Conservation (phyloP, 2,797 vertebrate species). For the Rhabdophis nuchalis region DNA sequence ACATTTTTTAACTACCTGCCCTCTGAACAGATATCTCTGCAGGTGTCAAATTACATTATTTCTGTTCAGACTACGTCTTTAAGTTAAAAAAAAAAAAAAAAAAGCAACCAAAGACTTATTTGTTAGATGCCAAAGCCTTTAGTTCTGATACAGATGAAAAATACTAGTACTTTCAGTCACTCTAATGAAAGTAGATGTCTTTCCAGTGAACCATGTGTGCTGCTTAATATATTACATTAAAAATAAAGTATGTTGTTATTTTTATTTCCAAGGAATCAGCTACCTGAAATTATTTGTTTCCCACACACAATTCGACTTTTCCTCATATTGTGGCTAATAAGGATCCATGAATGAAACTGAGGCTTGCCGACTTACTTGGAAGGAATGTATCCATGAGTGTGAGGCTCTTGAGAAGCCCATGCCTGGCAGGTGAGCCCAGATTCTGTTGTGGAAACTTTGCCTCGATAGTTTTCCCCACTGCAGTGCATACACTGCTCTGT, state of each 20-base stretch:
- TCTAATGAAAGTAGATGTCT: background rate
- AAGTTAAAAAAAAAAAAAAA: background rate
- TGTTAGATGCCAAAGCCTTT: background rate
- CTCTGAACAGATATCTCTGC: background rate
- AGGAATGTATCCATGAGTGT: conserved; percentile 87
- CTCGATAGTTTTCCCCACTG: conserved; percentile 88
- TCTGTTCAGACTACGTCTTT: background rate
- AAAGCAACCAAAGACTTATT: background rate
- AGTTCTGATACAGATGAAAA: background rate
- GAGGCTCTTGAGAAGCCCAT: conserved; percentile 86
- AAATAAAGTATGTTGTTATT: background rate
- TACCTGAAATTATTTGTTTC: background rate
- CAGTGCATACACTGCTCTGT: conserved; percentile 90
- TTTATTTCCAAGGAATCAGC: background rate
- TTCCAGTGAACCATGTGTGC: background rate
- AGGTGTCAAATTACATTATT: background rate
- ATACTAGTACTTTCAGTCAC: background rate
- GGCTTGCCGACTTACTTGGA: conserved; percentile 73
- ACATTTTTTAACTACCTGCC: background rate
- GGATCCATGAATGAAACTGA: accelerated
- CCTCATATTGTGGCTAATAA: background rate
- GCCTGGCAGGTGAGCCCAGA: conserved; percentile 81
- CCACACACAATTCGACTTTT: background rate
- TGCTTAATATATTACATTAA: background rate
- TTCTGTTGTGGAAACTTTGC: conserved; percentile 76